Conservation (phyloP, 1,140 invertebrate genomes). For the Caerostris darwini region DNA sequence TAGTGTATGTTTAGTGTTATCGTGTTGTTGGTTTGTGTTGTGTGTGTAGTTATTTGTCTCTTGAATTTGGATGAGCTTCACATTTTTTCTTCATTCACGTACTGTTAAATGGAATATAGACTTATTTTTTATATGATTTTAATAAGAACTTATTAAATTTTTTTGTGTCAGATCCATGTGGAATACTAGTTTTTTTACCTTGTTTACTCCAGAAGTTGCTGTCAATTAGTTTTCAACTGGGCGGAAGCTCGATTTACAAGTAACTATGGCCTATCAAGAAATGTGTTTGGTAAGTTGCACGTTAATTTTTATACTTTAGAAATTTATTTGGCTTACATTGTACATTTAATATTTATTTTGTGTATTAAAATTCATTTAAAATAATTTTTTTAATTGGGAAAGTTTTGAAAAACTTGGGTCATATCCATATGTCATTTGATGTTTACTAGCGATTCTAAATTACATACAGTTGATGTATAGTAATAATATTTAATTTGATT, state of each 20-base stretch:
- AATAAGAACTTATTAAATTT: background rate
- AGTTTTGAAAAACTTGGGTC: too few relatives aligned
- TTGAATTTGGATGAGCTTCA: background rate
- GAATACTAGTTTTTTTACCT: conserved; percentile 40
- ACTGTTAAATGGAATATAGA: background rate
- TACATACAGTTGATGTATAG: too few relatives aligned
- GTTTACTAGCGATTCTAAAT: too few relatives aligned
- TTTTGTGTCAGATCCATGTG: conserved; percentile 1
- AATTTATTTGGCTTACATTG: background rate
- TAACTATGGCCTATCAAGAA: background rate
- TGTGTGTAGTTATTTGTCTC: background rate
- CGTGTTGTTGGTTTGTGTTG: conserved; percentile 16
- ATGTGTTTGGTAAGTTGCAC: conserved; percentile 17
- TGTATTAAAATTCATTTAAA: background rate
- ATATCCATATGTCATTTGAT: too few relatives aligned
- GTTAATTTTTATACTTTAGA: background rate
- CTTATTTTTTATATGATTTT: background rate
- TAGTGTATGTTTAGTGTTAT: conserved; percentile 14
- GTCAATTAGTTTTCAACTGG: conserved; percentile 53
- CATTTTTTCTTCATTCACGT: background rate
- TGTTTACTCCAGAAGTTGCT: conserved; percentile 58
- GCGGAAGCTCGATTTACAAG: conserved; percentile 20
- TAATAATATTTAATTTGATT: too few relatives aligned
- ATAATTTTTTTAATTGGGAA: too few relatives aligned
- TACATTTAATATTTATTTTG: background rate